Percentiles rank a stretch among this genome's conserved stretches.
phyloP scores from a whole-genome alignment of 2,797 vertebrate species.

The Chiloscyllium punctatum region DNA sequence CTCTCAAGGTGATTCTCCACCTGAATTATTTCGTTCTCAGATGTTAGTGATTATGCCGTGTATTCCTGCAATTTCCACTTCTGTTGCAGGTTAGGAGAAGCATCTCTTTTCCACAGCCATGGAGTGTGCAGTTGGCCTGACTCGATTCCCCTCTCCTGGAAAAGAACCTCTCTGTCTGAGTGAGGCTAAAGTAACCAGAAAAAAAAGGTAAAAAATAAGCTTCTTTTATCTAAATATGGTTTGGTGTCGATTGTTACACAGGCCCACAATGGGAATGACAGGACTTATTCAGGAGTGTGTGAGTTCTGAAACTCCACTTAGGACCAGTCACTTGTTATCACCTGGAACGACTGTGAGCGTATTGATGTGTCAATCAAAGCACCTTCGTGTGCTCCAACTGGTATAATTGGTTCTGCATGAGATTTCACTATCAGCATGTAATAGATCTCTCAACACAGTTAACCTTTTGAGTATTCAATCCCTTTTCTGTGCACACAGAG shows the following conservation, averaged over 20 bases:
- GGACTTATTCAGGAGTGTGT: not conserved
- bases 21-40: not conserved
- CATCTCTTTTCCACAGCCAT: not conserved
- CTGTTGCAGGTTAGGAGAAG: not conserved
- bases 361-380: slow-evolving; percentile 22
- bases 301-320: not conserved
- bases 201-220: not conserved
- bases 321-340: slow-evolving; percentile 7
- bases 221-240: not conserved
- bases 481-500: not conserved
- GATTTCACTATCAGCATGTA: not conserved
- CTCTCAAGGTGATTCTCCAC: not conserved
- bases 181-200: not conserved
- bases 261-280: not conserved
- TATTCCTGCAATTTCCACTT: not conserved
- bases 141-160: too few relatives aligned
- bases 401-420: not conserved
- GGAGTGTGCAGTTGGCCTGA: not conserved
- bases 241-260: not conserved
- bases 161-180: not conserved
- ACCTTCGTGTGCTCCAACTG: not conserved
- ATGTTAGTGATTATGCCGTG: not conserved
- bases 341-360: not conserved
- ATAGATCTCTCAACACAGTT: not conserved
- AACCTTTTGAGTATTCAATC: not conserved